phyloP scores from a whole-genome alignment of 2,113 vertebrate species.

The Erinaceus europaeus region DNA sequence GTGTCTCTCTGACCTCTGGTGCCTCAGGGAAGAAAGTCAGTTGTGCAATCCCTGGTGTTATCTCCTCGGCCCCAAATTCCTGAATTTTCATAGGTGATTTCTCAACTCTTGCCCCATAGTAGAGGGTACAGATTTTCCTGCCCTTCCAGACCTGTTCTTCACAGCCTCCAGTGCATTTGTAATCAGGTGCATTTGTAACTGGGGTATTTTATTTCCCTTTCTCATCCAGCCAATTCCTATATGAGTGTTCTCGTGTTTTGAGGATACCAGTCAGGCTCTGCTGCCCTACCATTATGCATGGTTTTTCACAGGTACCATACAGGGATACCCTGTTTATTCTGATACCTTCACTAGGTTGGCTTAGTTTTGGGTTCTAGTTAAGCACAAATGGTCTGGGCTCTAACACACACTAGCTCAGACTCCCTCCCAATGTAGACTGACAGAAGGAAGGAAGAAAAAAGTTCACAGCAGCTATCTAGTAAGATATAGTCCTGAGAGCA shows the following conservation, averaged over 20 bases:
- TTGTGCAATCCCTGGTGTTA: too few species aligned
- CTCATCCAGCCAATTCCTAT: too few species aligned
- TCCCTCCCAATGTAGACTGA: neutral
- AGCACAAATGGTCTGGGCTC: neutral
- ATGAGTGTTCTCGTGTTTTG: neutral
- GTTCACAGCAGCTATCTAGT: too few species aligned
- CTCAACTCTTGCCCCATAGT: neutral
- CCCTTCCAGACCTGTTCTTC: neutral
- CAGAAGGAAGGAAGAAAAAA: neutral
- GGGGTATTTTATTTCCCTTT: too few species aligned
- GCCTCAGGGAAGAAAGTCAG: too few species aligned
- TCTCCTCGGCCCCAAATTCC: too few species aligned
- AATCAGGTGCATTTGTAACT: neutral
- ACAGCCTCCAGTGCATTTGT: neutral
- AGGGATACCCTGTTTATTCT: rapidly evolving
- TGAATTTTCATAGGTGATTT: neutral
- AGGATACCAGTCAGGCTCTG: neutral
- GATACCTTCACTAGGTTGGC: neutral
- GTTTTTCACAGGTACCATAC: rapidly evolving
- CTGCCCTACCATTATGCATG: rapidly evolving
- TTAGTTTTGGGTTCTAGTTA: neutral
- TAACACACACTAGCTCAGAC: neutral
- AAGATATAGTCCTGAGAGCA: neutral
- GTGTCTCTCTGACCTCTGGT: too few species aligned
- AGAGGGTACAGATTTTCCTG: neutral